Conservation (phyloP, 2,888 invertebrate species). For the Acanthosepion esculentum region DNA sequence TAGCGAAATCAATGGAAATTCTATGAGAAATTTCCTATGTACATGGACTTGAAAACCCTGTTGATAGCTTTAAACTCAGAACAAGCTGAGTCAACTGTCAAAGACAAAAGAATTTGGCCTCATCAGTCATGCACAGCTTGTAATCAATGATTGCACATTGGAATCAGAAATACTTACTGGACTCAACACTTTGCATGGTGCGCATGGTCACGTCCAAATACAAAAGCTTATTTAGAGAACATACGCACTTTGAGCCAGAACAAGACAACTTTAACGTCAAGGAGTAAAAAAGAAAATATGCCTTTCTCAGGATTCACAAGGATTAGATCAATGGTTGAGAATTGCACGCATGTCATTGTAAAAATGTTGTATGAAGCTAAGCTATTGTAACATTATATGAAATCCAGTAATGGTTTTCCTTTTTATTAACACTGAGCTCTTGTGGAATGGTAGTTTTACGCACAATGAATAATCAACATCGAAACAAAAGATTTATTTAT, state of each 20-base stretch:
- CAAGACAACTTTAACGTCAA: conserved; percentile 33
- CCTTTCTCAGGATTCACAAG: conserved; percentile 18
- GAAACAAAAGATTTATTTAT: neutral
- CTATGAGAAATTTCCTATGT: conserved; percentile 23
- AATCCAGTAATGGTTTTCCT: neutral
- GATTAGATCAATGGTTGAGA: neutral
- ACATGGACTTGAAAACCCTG: conserved; percentile 33
- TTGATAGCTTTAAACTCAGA: neutral
- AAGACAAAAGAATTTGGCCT: neutral
- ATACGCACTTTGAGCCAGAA: conserved; percentile 33
- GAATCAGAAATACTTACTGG: conserved; percentile 33
- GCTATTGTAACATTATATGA: conserved; percentile 24
- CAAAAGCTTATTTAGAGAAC: conserved; percentile 23
- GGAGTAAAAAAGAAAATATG: conserved; percentile 33
- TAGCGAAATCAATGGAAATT: conserved; percentile 33
- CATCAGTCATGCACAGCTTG: neutral
- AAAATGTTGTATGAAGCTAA: neutral
- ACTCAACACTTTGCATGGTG: neutral
- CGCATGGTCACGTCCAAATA: conserved; percentile 11
- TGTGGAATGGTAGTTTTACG: conserved; percentile 1
- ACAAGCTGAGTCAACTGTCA: neutral
- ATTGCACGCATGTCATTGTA: conserved; percentile 23
- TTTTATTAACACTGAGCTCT: neutral
- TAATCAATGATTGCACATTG: conserved; percentile 33
- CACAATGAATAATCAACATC: conserved; percentile 33